Percentiles rank a stretch among this genome's conserved stretches.
These are phyloP conservation scores for Hipposideros armiger DNA, from an alignment of 2,113 vertebrate genomes.

Conservation along the genomic window DNA sequence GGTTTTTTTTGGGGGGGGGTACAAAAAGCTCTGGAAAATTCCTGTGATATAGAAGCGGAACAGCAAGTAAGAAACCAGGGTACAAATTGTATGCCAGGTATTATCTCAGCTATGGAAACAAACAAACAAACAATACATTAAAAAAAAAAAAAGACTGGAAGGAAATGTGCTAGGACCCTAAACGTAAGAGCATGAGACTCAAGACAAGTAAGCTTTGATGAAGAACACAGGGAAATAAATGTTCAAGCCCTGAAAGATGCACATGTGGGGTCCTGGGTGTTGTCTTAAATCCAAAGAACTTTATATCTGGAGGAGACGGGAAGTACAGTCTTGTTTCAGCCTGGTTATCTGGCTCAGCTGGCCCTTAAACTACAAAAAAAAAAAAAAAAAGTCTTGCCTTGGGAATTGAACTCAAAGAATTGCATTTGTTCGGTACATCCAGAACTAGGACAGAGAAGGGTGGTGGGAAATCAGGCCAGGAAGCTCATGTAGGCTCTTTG, in stretches of 20 bases:
- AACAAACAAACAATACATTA: neutral
- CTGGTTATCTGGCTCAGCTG: neutral
- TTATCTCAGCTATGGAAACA: neutral
- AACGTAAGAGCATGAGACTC: neutral
- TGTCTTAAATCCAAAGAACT: neutral
- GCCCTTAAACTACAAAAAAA: neutral
- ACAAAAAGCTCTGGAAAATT: constrained; percentile 26
- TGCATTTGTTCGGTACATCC: neutral
- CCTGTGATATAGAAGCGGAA: neutral
- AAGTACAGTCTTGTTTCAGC: neutral
- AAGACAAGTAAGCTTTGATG: neutral
- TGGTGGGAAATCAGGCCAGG: neutral
- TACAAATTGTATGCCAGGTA: neutral
- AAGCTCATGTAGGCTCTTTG: neutral
- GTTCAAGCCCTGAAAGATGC: neutral
- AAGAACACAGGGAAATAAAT: neutral
- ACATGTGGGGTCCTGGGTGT: neutral
- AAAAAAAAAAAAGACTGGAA: neutral
- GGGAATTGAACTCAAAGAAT: neutral
- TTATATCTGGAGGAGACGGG: neutral
- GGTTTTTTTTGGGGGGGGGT: neutral
- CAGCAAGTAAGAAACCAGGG: neutral
- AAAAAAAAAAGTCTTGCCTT: neutral
- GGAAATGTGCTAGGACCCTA: neutral
- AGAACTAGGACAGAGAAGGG: neutral